phyloP scores from a whole-genome alignment of 2,113 vertebrate genomes.

The Garra rufa region DNA sequence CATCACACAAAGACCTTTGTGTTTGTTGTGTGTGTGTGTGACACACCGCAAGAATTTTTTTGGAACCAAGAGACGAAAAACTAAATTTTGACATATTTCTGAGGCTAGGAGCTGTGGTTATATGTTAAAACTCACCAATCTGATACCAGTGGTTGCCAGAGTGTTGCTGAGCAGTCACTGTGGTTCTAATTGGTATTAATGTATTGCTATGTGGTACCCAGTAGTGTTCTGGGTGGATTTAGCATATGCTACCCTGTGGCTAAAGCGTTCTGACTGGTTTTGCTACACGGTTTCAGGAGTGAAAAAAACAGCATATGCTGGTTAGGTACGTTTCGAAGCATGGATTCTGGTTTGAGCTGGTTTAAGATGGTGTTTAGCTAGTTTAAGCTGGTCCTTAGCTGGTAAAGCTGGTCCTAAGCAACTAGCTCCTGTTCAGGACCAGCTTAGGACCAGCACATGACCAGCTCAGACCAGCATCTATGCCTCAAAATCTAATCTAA shows the following conservation, averaged over 20 bases:
- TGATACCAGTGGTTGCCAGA: background rate
- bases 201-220: background rate
- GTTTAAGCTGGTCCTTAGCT: too few species aligned
- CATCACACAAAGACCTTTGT: slow-evolving; percentile 28
- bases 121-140: background rate
- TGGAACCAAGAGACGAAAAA: background rate
- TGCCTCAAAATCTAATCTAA: too few species aligned
- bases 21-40: background rate
- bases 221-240: background rate
- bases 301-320: too few species aligned
- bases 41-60: background rate
- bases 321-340: too few species aligned
- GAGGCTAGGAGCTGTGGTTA: background rate
- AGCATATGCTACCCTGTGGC: background rate
- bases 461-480: too few species aligned
- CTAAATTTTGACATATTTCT: background rate
- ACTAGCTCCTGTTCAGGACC: too few species aligned
- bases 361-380: too few species aligned
- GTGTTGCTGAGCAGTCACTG: background rate
- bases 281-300: background rate
- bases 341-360: too few species aligned
- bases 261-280: background rate
- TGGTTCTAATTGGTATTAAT: background rate
- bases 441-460: too few species aligned
- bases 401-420: too few species aligned